Conservation (phyloP, 2,888 invertebrate genomes). For the Eugnorisma glareosa region DNA sequence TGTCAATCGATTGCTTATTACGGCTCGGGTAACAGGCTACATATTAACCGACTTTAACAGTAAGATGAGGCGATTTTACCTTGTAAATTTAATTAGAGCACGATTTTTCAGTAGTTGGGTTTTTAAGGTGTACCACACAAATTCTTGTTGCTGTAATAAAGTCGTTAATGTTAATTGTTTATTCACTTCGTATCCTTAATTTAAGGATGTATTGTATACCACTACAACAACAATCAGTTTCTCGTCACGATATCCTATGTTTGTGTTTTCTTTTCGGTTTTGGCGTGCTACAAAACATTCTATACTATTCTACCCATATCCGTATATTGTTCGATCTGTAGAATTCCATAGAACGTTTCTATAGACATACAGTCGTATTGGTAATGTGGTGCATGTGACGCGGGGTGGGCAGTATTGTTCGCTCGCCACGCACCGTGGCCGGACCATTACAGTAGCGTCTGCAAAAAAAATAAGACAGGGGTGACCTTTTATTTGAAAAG, state of each 20-base stretch:
- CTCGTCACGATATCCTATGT: background rate
- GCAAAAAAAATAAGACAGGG: conserved; percentile 63
- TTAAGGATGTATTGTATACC: background rate
- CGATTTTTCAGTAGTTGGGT: too few relatives aligned
- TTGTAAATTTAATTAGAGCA: too few relatives aligned
- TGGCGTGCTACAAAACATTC: background rate
- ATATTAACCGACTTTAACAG: too few relatives aligned
- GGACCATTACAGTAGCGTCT: conserved; percentile 79
- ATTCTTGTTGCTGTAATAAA: too few relatives aligned
- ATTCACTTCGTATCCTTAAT: too few relatives aligned
- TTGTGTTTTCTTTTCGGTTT: background rate
- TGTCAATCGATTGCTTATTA: too few relatives aligned
- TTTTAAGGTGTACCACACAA: too few relatives aligned
- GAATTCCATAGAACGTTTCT: conserved; percentile 1
- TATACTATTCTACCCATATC: background rate
- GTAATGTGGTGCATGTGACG: conserved; percentile 47
- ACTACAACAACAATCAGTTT: background rate
- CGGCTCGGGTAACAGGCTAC: too few relatives aligned
- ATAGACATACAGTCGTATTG: conserved; percentile 16
- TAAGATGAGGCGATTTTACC: too few relatives aligned
- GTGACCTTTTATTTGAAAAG: background rate
- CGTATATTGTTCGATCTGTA: background rate
- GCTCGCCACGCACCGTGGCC: conserved; percentile 83
- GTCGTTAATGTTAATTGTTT: too few relatives aligned
- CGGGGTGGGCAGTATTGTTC: conserved; percentile 80